These are phyloP conservation scores for Palloptera scutellata DNA, from an alignment of 2,888 invertebrate genomes.

Conservation along the genomic window DNA sequence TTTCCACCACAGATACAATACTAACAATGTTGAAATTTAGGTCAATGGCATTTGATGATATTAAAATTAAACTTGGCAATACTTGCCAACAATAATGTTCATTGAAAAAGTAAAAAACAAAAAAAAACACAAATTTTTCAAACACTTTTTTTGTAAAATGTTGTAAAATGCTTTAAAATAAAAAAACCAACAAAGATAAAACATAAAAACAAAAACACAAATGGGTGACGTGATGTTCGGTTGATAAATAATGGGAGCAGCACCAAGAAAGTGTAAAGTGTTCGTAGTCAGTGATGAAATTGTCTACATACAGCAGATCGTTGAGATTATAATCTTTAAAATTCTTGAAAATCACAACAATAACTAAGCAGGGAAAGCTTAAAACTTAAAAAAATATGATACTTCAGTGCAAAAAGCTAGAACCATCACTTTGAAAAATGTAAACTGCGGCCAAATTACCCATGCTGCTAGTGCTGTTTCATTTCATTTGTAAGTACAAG, in stretches of 20 bases:
- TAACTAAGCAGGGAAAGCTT: too few species aligned
- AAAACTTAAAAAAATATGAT: too few species aligned
- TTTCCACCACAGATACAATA: too few species aligned
- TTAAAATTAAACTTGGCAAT: conserved; percentile 25
- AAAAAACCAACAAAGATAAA: not conserved
- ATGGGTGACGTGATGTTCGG: too few species aligned
- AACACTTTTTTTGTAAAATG: not conserved
- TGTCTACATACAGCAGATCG: not conserved
- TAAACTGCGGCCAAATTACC: too few species aligned
- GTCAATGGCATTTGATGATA: conserved; percentile 20
- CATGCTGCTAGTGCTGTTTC: too few species aligned
- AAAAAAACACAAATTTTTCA: not conserved
- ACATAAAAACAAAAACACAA: not conserved
- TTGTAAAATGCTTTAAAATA: not conserved
- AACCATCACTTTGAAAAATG: too few species aligned
- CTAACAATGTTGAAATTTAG: not conserved
- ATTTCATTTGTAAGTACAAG: too few species aligned
- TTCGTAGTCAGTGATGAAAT: not conserved
- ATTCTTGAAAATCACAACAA: too few species aligned
- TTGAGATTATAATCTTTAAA: too few species aligned
- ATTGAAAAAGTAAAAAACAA: not conserved
- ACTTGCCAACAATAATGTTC: not conserved
- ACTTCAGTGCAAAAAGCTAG: too few species aligned
- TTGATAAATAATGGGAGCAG: not conserved
- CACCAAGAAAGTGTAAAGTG: not conserved